Evolutionary conservation across 2,888 invertebrate genomes (phyloP).

Genomic region (Metallyticus violacea): DNA sequence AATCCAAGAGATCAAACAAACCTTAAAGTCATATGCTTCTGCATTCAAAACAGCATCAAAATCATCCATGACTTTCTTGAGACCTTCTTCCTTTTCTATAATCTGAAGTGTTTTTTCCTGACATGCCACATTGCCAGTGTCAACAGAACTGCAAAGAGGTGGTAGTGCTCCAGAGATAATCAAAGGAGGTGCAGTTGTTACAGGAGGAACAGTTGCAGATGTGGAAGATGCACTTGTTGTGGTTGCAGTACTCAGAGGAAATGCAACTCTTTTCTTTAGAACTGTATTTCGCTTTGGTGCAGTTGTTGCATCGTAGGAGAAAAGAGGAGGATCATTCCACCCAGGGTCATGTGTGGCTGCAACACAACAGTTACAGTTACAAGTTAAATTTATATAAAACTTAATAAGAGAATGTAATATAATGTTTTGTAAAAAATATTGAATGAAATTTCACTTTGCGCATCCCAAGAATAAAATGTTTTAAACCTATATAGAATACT

Average conservation of each 20-base stretch:
- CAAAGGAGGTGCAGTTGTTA: background rate
- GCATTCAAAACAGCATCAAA: background rate
- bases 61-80: slow-evolving; percentile 1
- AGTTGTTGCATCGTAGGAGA: slow-evolving; percentile 46
- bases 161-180: background rate
- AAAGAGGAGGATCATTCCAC: slow-evolving; percentile 58
- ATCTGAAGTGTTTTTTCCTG: background rate
- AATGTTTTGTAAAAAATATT: too few relatives aligned
- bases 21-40: slow-evolving; percentile 5
- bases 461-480: too few relatives aligned
- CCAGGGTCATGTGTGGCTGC: slow-evolving; percentile 48
- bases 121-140: background rate
- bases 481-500: too few relatives aligned
- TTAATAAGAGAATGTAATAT: too few relatives aligned
- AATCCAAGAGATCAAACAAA: background rate
- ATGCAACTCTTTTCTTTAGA: slow-evolving; percentile 56
- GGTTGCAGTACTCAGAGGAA: slow-evolving; percentile 40
- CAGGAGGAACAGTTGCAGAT: slow-evolving; percentile 31
- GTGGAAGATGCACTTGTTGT: slow-evolving; percentile 15
- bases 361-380: background rate
- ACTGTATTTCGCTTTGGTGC: slow-evolving; percentile 48
- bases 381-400: background rate
- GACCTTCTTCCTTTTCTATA: slow-evolving; percentile 8
- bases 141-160: background rate
- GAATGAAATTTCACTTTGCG: too few relatives aligned